These are phyloP conservation scores for Apostichopus californicus DNA, from an alignment of 35 echinoderm and acorn worm species.

Conservation along the genomic window DNA sequence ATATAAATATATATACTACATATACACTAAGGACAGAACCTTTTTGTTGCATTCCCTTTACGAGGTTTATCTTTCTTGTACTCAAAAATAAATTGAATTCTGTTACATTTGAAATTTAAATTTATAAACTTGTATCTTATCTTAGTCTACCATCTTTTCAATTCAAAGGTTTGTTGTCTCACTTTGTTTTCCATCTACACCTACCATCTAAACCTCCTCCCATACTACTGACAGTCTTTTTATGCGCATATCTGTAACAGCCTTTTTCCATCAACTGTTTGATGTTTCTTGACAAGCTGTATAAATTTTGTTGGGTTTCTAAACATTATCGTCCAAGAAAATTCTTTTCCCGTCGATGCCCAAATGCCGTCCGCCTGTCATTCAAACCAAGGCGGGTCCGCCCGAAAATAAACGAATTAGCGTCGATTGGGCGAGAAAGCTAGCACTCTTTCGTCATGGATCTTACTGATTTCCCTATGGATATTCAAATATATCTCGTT, in stretches of 20 bases:
- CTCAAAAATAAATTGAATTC: background rate
- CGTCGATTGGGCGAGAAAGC: background rate
- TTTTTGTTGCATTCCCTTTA: too few species aligned
- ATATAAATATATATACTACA: too few species aligned
- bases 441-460: background rate
- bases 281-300: background rate
- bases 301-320: background rate
- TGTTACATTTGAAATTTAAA: background rate
- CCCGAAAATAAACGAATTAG: conserved; percentile 2
- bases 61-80: too few species aligned
- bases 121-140: background rate
- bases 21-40: too few species aligned
- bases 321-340: background rate
- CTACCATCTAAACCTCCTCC: too few species aligned
- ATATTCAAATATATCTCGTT: conserved; percentile 50
- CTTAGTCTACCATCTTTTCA: too few species aligned
- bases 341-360: background rate
- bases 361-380: conserved; percentile 15
- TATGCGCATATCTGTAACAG: background rate
- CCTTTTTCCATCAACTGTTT: background rate
- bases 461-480: conserved; percentile 42
- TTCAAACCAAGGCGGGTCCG: background rate
- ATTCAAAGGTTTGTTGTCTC: too few species aligned
- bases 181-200: too few species aligned
- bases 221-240: background rate